These are phyloP conservation scores for Clarias platycephalus DNA, from an alignment of 2,797 vertebrate genomes.

Conservation along the genomic window DNA sequence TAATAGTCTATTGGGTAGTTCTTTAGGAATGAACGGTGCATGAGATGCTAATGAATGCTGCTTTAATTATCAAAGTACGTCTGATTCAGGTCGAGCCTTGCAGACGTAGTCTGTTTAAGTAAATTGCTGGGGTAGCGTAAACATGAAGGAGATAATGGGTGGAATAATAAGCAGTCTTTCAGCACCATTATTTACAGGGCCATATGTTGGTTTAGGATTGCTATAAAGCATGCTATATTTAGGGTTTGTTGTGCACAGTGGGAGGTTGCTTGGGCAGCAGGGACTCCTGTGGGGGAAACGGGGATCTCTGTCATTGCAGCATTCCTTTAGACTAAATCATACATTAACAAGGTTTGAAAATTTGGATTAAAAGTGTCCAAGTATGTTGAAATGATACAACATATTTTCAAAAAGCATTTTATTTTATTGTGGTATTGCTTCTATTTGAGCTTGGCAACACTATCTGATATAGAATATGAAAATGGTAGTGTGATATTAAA, in stretches of 20 bases:
- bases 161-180: constrained; percentile 62
- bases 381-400: too few species aligned
- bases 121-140: constrained; percentile 18
- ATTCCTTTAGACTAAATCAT: constrained; percentile 36
- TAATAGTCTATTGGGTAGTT: constrained; percentile 7
- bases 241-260: constrained; percentile 61
- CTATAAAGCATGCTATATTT: constrained; percentile 68
- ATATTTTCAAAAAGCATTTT: too few species aligned
- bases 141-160: constrained; percentile 39
- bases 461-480: neutral
- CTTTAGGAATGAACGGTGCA: neutral
- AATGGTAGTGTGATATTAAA: neutral
- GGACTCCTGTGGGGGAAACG: constrained; percentile 48
- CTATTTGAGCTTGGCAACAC: neutral
- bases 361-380: neutral
- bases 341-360: neutral
- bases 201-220: constrained; percentile 54
- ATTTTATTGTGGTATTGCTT: neutral
- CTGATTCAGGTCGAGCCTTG: neutral
- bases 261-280: constrained; percentile 59
- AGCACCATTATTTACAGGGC: constrained; percentile 58
- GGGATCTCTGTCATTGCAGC: constrained; percentile 42
- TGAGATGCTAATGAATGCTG: neutral
- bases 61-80: neutral
- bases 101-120: constrained; percentile 29